phyloP scores from a whole-genome alignment of 2,888 invertebrate genomes.

The Folsomia candida region DNA sequence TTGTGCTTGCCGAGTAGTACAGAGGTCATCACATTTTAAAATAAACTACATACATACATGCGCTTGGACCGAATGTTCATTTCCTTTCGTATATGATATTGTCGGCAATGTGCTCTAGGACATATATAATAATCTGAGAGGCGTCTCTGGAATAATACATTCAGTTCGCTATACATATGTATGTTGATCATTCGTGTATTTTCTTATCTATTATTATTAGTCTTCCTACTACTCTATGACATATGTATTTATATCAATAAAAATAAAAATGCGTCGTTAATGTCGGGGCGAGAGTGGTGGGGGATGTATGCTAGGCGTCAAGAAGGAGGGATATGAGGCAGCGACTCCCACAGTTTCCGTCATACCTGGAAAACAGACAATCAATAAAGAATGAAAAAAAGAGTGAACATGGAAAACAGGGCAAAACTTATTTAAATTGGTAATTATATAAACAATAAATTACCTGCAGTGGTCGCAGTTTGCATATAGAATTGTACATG shows the following conservation, averaged over 20 bases:
- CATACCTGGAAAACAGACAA: too few relatives aligned
- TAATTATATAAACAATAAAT: too few relatives aligned
- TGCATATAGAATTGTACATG: constrained; percentile 43
- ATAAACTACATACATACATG: not conserved
- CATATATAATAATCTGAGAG: not conserved
- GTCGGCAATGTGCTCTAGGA: not conserved
- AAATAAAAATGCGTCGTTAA: constrained; percentile 13
- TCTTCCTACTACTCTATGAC: not conserved
- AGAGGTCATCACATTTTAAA: not conserved
- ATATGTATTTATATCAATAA: not conserved
- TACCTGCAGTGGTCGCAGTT: constrained; percentile 36
- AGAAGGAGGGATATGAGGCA: constrained; percentile 37
- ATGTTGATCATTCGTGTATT: not conserved
- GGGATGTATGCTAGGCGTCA: constrained; percentile 40
- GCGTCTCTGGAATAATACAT: not conserved
- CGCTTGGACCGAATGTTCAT: not conserved
- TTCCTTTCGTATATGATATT: not conserved
- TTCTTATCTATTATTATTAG: too few relatives aligned
- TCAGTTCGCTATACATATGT: not conserved
- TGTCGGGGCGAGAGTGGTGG: constrained; percentile 42
- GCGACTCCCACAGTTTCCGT: constrained; percentile 40
- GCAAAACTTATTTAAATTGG: too few relatives aligned
- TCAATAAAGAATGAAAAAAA: too few relatives aligned
- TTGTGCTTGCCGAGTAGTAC: too few relatives aligned
- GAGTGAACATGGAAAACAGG: too few relatives aligned